A percentile compares a stretch with the other conserved stretches of the same genome.
Conservation (phyloP, 1,140 invertebrate genomes). For the Tribolium madens region DNA sequence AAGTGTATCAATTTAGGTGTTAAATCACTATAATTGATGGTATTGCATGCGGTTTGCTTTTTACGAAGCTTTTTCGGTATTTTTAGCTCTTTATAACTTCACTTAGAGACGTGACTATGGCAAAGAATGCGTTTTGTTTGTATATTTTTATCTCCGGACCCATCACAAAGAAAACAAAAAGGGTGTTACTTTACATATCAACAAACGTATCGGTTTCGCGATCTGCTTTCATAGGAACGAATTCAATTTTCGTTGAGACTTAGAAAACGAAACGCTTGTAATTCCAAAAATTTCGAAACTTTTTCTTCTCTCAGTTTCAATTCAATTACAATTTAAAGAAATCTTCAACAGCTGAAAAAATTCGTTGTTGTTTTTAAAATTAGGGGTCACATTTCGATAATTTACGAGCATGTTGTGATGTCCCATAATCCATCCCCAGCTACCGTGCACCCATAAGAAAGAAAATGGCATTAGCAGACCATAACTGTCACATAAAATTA, state of each 20-base stretch:
- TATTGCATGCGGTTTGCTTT: constrained; percentile 51
- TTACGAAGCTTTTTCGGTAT: constrained; percentile 42
- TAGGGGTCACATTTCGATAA: neutral
- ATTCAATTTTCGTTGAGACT: constrained; percentile 4
- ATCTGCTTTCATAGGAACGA: constrained; percentile 28
- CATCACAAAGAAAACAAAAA: constrained; percentile 35
- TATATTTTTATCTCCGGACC: constrained; percentile 33
- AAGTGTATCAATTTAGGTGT: constrained; percentile 58
- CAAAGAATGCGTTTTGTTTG: constrained; percentile 39
- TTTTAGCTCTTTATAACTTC: constrained; percentile 42
- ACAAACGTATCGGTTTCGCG: constrained; percentile 32
- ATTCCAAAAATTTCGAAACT: constrained; percentile 19
- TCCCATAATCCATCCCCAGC: constrained; percentile 25
- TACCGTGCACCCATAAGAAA: neutral
- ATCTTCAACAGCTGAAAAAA: neutral
- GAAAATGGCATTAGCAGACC: constrained; percentile 26
- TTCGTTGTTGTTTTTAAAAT: too few species aligned
- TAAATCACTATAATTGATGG: constrained; percentile 61
- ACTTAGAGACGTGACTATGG: constrained; percentile 40
- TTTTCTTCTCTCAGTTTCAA: constrained; percentile 17
- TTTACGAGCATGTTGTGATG: constrained; percentile 27
- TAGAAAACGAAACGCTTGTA: neutral
- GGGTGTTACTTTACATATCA: constrained; percentile 35
- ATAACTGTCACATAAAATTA: constrained; percentile 38
- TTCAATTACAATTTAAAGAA: neutral